A percentile compares a stretch with the other conserved stretches of the same genome.
Conservation (phyloP, 2,113 vertebrate species). For the Potamarius usumacintae region DNA sequence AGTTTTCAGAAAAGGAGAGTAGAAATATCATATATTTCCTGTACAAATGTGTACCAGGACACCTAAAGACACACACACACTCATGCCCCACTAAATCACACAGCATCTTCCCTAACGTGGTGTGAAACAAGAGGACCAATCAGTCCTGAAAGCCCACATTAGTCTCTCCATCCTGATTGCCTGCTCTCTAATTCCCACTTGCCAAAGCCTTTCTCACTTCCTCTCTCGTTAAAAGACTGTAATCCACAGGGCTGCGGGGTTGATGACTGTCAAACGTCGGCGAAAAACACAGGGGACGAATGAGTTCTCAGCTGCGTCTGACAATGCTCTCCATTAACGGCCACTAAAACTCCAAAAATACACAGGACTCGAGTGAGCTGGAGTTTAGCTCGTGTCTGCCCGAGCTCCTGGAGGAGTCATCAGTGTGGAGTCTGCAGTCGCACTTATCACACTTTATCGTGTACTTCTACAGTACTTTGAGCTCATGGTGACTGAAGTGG, state of each 20-base stretch:
- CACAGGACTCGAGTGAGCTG: neutral
- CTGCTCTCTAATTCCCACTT: slow-evolving; percentile 44
- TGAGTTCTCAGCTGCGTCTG: slow-evolving; percentile 12
- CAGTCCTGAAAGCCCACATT: slow-evolving; percentile 40
- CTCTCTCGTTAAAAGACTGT: slow-evolving; percentile 51
- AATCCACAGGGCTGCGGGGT: slow-evolving; percentile 48
- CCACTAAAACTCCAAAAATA: slow-evolving; percentile 47
- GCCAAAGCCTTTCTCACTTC: slow-evolving; percentile 34
- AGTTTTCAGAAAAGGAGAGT: neutral
- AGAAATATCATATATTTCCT: neutral
- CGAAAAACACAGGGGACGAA: slow-evolving; percentile 42
- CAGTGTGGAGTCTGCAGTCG: neutral
- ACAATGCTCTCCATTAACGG: slow-evolving; percentile 43
- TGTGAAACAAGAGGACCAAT: slow-evolving; percentile 34
- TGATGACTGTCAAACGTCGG: slow-evolving; percentile 44
- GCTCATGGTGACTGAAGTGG: neutral
- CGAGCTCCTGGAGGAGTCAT: slow-evolving; percentile 2
- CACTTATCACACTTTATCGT: neutral
- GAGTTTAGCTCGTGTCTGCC: neutral
- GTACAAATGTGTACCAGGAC: neutral
- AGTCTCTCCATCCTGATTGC: slow-evolving; percentile 17
- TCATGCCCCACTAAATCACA: neutral
- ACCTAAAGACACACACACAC: neutral
- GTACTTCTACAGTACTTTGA: neutral
- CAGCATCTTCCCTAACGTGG: neutral